These are phyloP conservation scores for Hypocryptadius cinnamomeus DNA, from an alignment of 2,113 vertebrate species.

Conservation along the genomic window DNA sequence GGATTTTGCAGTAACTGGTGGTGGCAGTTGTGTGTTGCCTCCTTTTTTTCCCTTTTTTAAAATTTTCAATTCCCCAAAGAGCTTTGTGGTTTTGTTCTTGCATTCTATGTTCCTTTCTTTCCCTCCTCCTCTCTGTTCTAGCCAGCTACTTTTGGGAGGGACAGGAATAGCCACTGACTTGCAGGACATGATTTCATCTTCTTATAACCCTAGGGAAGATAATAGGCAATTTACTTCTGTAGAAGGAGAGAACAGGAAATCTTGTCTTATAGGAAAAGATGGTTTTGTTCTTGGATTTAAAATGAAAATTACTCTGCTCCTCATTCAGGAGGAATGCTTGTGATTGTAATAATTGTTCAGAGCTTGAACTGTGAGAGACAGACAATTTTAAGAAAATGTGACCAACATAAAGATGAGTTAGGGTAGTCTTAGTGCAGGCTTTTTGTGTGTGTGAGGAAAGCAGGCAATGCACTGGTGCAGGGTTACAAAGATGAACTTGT, in stretches of 20 bases:
- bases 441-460: neutral
- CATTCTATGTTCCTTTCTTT: neutral
- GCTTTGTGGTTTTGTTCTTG: neutral
- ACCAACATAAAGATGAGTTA: neutral
- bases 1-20: neutral
- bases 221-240: neutral
- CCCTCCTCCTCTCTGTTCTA: neutral
- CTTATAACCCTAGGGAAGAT: neutral
- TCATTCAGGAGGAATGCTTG: neutral
- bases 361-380: neutral
- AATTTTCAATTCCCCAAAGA: neutral
- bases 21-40: neutral
- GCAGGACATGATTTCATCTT: neutral
- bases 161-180: neutral
- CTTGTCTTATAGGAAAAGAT: neutral
- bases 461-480: neutral
- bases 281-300: neutral
- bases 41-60: fast-evolving
- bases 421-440: neutral
- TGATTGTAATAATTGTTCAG: neutral
- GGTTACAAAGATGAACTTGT: constrained; percentile 1
- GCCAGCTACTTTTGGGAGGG: neutral
- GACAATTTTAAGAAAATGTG: neutral
- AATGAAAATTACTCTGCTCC: neutral
- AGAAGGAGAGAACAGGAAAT: neutral